Evolutionary conservation across 2,888 invertebrate species (phyloP), one percentile per base, ranked within the genome.

Genomic region (Caenorhabditis macrosperma): DNA sequence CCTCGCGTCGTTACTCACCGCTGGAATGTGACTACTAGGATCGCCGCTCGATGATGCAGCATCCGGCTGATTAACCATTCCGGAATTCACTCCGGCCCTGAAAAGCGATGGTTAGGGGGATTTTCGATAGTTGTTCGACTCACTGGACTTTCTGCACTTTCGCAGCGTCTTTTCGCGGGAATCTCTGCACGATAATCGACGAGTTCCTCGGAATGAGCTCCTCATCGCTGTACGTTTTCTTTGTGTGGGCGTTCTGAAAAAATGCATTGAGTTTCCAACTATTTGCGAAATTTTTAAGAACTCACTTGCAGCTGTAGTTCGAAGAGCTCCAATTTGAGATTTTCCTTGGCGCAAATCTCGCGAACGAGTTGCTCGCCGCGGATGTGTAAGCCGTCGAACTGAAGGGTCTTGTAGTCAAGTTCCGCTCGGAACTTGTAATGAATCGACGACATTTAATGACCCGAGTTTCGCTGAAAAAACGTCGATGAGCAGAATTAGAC

Each of bases 391-490:
- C 97, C 98, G 93, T 90, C 90, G 57, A 90, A 88, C 38, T 83
- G 95, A 82, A 99, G 94, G 9, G 97, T 97, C 91, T 97, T 96
- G 92, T 95, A 96, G 91, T 97, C 96, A 91, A 96, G 93, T 80
- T 96, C 95, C 90, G 96, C 96, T 93, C 97, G 97, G 91, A 99
- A 98, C 92, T 98, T 98, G 92, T 97, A 99, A 92, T 98, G 97
- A 86, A 99, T 96, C 90, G 96, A 97, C 94, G 92, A 92, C 92
- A 92, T 92, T 30, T 74, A 67, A 67, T 17, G 20, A 75, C 67
- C 67, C 54, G 33, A 50, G 46, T 63, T 63, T 9, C 35, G 66
- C 30, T 50, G 17, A 38, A 57, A 46, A 38, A n/a, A n/a, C n/a
- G n/a, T n/a, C n/a, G n/a, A n/a, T n/a, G n/a, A n/a, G n/a, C n/a